Evolutionary conservation across 2,797 vertebrate species (phyloP).

Genomic region (Triplophysa bombifrons): DNA sequence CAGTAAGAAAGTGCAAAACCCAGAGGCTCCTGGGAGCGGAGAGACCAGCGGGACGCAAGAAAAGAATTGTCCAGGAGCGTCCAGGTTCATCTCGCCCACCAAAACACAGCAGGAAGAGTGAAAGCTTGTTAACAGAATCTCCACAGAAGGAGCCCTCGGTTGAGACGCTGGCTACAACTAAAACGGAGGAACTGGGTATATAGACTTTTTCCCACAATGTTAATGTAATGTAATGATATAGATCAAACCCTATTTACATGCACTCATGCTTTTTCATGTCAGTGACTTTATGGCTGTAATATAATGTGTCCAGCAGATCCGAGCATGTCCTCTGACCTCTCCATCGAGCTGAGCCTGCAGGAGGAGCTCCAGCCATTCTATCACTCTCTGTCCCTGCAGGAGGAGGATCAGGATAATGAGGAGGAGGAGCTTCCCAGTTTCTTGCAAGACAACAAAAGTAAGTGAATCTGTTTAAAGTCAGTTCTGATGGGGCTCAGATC

Average conservation of each 20-base stretch:
- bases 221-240: no score
- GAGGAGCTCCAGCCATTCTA: conserved; percentile 60
- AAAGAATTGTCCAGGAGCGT: background rate
- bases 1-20: background rate
- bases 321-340: conserved; percentile 72
- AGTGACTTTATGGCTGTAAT: background rate
- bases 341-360: conserved; percentile 68
- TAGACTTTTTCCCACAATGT: no score
- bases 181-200: conserved; percentile 62
- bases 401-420: conserved; percentile 71
- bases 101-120: conserved; percentile 42
- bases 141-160: conserved; percentile 3
- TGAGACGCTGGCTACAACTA: conserved; percentile 19
- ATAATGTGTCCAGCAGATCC: conserved; percentile 64
- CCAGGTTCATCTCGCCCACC: background rate
- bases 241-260: background rate
- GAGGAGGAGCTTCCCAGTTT: conserved; percentile 86
- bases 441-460: conserved; percentile 73
- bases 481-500: background rate
- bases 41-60: background rate
- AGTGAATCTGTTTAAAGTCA: conserved; percentile 28
- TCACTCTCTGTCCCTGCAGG: conserved; percentile 57
- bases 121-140: background rate
- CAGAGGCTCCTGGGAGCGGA: background rate
- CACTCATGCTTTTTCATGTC: background rate